phyloP scores from a whole-genome alignment of 2,113 vertebrate genomes.

The Dipodomys merriami region DNA sequence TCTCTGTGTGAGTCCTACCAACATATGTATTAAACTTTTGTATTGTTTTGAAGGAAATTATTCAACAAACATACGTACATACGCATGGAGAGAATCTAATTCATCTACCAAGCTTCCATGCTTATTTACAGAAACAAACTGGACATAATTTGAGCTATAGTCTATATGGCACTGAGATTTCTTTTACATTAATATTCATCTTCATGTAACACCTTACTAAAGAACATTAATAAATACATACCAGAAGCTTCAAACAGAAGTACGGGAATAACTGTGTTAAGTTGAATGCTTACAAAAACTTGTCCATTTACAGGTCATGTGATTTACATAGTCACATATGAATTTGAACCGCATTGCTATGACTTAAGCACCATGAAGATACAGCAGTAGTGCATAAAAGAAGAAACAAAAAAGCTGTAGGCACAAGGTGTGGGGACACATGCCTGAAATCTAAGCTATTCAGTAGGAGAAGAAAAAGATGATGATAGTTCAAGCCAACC shows the following conservation, averaged over 20 bases:
- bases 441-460: too few species aligned
- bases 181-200: background rate
- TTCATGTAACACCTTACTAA: slow-evolving; percentile 19
- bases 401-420: background rate
- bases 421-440: too few species aligned
- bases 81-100: background rate
- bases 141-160: background rate
- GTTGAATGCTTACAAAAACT: background rate
- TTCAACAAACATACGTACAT: background rate
- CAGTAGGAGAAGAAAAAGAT: too few species aligned
- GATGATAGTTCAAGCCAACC: too few species aligned
- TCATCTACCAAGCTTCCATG: slow-evolving; percentile 27
- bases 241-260: slow-evolving; percentile 20
- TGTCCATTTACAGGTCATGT: background rate
- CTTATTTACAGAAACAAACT: slow-evolving; percentile 32
- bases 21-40: slow-evolving; percentile 60
- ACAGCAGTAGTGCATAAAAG: background rate
- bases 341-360: slow-evolving; percentile 10
- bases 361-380: slow-evolving; percentile 13
- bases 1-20: background rate
- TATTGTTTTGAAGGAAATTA: background rate
- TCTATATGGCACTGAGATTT: background rate
- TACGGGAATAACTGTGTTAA: background rate
- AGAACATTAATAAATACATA: background rate
- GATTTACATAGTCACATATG: background rate